Evolutionary conservation across 2,797 vertebrate genomes (phyloP), one percentile per base, ranked within the genome.

Genomic region (Melopsittacus undulatus): DNA sequence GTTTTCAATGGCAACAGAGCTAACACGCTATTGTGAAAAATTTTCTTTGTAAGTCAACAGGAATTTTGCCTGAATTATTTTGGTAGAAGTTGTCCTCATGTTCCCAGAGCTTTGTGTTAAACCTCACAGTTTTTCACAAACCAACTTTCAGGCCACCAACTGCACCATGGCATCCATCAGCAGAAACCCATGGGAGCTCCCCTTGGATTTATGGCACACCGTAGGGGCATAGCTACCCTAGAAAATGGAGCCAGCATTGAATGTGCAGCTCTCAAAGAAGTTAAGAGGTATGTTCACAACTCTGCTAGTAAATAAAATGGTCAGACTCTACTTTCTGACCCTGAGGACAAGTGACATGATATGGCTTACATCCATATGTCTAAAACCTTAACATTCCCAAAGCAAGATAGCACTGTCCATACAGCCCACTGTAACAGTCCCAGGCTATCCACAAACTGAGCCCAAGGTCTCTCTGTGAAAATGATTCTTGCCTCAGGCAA

Each of bases 131-230:
- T 2, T 26, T 89, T 62, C 32, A 89, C 78, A 61, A 79, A 42
- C 9, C 21, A 57, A 2, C 26, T 24, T 81, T 52, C 62, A 16
- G 23, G 48, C 32, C 52, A 64, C 7, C 3, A 46, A 19, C 13
- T 42, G 34, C 54, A 61, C 30, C 13, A 11, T 13, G 17, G 27
- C 26, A 49, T 57, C 57, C 38, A 46, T 40, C 62, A 81, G 13
- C 27, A 83, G 74, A 57, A 38, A 57, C 6, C 45, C 32, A 18
- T 14, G 23, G 23, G 87, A 80, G 36, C 22, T 85, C 15, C 12
- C 11, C 21, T 51, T 26, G 32, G 22, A 21, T n/a, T 73, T 56
- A 32, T 0, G 3, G 38, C 46, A 38, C 2, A 5, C 29, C 1
- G 0, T 16, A 11, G 26, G 21, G 32, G 11, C 20, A 23, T 3